Evolutionary conservation across 2,888 invertebrate genomes (phyloP), one percentile per base, ranked within the genome.

Genomic region (Cremastobaeus sp.): DNA sequence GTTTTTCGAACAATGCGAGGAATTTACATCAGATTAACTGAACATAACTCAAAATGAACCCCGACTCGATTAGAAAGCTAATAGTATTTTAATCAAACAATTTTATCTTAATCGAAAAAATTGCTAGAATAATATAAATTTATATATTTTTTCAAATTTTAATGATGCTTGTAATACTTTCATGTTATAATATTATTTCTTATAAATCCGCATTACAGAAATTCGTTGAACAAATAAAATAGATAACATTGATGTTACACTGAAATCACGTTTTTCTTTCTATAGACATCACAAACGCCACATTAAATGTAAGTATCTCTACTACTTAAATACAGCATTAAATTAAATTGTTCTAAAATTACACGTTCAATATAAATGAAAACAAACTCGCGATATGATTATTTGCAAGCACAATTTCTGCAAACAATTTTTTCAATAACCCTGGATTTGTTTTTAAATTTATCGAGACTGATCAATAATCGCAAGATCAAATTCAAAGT

Each of bases 81-180:
- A n/a, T n/a, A n/a, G n/a, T n/a, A n/a, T n/a, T n/a, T n/a, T n/a
- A n/a, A n/a, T n/a, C n/a, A n/a, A n/a, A n/a, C n/a, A n/a, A n/a
- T n/a, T n/a, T 32, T 3, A 32, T 3, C n/a, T 3, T 3, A 32
- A 32, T n/a, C n/a, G 8, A 43, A 34, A 45, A 45, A 41, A 41
- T 14, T 1, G 32, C 15, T 12, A 41, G 20, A 55, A 30, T 32
- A 15, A 15, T 8, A 45, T 14, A 45, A 34, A 34, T 12, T 34
- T 12, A 34, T 37, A n/a, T 15, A 30, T 32, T 12, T 50, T 14
- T 54, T 35, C 35, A 47, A n/a, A n/a, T n/a, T 59, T 47, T 60
- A 17, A 48, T 60, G 34, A 25, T 21, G 5, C 48, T 50, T 41
- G 20, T 62, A 62, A 62, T 62, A 62, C 62, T 62, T 62, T 32